phyloP scores from a whole-genome alignment of 2,113 vertebrate species.

The Limnothrissa miodon region DNA sequence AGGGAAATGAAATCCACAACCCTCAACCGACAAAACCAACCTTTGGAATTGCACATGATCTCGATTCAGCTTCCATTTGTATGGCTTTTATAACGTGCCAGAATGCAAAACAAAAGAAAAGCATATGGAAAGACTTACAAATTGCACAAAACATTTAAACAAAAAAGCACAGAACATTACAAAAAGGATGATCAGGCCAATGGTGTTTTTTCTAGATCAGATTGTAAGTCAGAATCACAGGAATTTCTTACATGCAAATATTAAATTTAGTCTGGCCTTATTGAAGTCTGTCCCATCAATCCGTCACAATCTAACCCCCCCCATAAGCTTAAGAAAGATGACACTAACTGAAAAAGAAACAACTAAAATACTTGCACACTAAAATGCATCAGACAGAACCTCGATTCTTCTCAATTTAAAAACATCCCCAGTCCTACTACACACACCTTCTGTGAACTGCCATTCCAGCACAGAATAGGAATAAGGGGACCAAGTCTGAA shows the following conservation, averaged over 20 bases:
- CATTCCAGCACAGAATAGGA: too few species aligned
- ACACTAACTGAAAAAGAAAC: too few species aligned
- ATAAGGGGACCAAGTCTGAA: neutral
- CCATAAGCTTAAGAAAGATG: too few species aligned
- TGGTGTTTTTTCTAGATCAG: neutral
- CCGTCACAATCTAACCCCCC: too few species aligned
- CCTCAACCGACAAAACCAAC: neutral
- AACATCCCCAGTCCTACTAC: too few species aligned
- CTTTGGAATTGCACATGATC: neutral
- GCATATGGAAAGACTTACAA: neutral
- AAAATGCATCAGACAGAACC: too few species aligned
- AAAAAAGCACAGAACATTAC: neutral
- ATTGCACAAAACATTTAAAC: too few species aligned
- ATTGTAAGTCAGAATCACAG: neutral
- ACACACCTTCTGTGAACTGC: too few species aligned
- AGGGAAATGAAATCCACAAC: slow-evolving; percentile 2
- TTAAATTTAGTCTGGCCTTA: neutral
- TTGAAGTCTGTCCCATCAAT: neutral
- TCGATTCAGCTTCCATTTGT: neutral
- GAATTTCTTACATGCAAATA: neutral
- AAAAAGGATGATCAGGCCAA: neutral
- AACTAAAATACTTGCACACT: too few species aligned
- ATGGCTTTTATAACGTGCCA: neutral
- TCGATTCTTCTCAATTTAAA: too few species aligned
- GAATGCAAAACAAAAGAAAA: neutral